Evolutionary conservation across 2,113 vertebrate species (phyloP).

Genomic region (Takifugu flavidus): DNA sequence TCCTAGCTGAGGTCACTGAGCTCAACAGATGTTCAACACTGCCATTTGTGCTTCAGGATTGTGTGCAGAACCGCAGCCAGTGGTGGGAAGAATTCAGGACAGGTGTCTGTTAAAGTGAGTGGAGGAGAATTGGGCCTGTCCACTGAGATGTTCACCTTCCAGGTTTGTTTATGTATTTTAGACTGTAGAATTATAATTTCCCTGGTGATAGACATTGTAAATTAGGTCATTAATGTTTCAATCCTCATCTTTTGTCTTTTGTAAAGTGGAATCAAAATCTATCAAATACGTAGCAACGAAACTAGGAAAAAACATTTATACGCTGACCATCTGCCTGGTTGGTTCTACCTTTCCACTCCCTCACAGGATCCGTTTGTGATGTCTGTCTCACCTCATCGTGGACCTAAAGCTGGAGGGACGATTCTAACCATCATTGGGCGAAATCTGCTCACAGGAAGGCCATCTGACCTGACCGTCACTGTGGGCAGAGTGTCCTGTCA

Average conservation of each 20-base stretch:
- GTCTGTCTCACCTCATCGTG: constrained; percentile 80
- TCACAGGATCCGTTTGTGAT: constrained; percentile 85
- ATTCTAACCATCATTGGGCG: constrained; percentile 82
- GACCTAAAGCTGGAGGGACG: constrained; percentile 90
- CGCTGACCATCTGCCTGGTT: too few relatives aligned
- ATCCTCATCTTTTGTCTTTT: not conserved
- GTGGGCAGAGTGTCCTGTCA: constrained; percentile 84
- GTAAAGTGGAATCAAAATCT: not conserved
- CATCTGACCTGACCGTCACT: constrained; percentile 81
- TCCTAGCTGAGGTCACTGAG: not conserved
- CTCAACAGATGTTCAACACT: not conserved
- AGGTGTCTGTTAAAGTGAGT: constrained; percentile 81
- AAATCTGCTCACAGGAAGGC: constrained; percentile 86
- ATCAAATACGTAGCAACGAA: too few relatives aligned
- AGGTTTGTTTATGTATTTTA: constrained; percentile 71
- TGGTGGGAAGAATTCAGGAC: constrained; percentile 74
- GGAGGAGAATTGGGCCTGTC: constrained; percentile 84
- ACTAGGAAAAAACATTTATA: too few relatives aligned
- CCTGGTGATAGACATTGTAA: not conserved
- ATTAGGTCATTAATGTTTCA: not conserved
- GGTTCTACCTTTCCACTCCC: not conserved
- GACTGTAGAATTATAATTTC: not conserved
- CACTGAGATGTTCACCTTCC: constrained; percentile 85
- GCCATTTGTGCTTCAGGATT: constrained; percentile 75
- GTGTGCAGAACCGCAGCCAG: constrained; percentile 84